Evolutionary conservation across 1,140 invertebrate species (phyloP).

Genomic region (Oryctes rhinoceros): DNA sequence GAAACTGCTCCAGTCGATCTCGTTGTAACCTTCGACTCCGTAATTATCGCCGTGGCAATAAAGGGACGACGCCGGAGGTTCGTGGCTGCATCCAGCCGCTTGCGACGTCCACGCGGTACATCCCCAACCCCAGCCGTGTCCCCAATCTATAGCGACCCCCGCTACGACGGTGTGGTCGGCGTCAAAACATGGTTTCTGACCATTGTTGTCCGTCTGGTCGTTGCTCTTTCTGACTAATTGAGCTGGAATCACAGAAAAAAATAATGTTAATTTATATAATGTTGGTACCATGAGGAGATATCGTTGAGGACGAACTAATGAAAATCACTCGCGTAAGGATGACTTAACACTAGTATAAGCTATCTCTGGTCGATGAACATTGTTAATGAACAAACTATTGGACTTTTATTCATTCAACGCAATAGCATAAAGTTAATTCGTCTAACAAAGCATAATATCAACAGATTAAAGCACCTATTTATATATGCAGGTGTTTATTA

Average conservation of each 20-base stretch:
- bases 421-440: no score
- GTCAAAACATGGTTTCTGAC: slow-evolving; percentile 44
- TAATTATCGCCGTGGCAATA: slow-evolving; percentile 54
- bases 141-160: slow-evolving; percentile 58
- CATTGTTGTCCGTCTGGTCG: neutral
- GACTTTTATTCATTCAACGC: no score
- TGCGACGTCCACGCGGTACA: slow-evolving; percentile 51
- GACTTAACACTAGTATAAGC: no score
- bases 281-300: no score
- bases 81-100: slow-evolving; percentile 46
- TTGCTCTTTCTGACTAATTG: slow-evolving; percentile 10
- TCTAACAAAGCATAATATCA: no score
- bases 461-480: no score
- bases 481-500: no score
- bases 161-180: slow-evolving; percentile 56
- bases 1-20: slow-evolving; percentile 58
- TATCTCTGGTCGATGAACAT: no score
- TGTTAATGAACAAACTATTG: no score
- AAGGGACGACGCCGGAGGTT: slow-evolving; percentile 46
- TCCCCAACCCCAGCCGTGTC: slow-evolving; percentile 59
- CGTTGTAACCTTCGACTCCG: slow-evolving; percentile 54
- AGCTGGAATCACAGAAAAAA: neutral
- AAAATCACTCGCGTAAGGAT: no score
- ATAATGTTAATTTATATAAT: no score
- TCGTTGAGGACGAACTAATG: no score